Base-by-base conservation (phyloP, 2,113 vertebrate genomes). In the Puffinus mauretanicus region DNA sequence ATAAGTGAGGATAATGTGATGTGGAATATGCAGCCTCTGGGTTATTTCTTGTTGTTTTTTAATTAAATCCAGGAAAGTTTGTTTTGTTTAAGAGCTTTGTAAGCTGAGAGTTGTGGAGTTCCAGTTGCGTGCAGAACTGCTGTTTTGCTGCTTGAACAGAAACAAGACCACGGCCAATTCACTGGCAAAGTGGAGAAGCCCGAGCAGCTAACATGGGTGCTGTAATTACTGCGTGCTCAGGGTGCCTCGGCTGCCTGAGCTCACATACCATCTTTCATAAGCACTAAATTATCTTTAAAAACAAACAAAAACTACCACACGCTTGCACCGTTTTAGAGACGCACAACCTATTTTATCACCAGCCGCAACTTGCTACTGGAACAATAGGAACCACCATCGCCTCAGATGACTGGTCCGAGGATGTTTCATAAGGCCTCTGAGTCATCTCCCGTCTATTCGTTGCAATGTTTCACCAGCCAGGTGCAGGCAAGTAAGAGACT, bases 291-390 rank as follows among this genome's bases (percentile, higher is more conserved):
- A 52, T 42, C 60, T 83, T 76, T 47, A 27, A 65, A 90, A 86
- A 6, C 29, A 81, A 73, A 55, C 54, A 83, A 62, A 91, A 88
- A 7, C 65, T 77, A 70, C 80, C 46, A 20, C 46, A 8, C 2
- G 22, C 76, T 94, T 79, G 46, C 65, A 54, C 79, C 22, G 7
- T 86, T 90, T 88, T 78, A 69, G 61, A 67, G 60, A 51, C 0
- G 7, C 0, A 0, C 47, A 79, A 9, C 38, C 34, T 79, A 26
- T 80, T 84, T 86, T 88, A 78, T 89, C 80, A 89, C 72, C 77
- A 94, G 96, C 93, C 72, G 40, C 21, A 82, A 89, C 62, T 93
- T 89, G 90, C 80, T 94, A 52, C 69, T 85, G 88, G 92, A 95
- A 82, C 92, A 94, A 76, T 32, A 27, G 80, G 76, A 94, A 38